A percentile compares a stretch with the other conserved stretches of the same genome.
These are phyloP conservation scores for Scytalopus superciliaris DNA, from an alignment of 2,113 vertebrate genomes.

Conservation along the genomic window DNA sequence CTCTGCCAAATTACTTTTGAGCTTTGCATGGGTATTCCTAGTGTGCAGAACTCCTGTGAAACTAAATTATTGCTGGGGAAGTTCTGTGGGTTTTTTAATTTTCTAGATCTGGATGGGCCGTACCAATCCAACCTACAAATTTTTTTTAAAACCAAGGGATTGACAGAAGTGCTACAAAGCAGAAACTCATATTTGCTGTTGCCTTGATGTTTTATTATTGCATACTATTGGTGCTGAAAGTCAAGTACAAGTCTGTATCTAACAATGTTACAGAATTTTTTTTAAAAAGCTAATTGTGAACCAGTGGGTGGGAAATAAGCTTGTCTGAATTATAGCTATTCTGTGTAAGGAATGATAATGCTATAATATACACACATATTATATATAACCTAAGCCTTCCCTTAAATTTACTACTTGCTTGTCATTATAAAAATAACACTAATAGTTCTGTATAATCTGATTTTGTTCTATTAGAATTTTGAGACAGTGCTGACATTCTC, in stretches of 20 bases:
- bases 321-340: not conserved
- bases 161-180: not conserved
- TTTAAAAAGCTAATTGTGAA: not conserved
- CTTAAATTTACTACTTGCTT: not conserved
- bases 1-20: not conserved
- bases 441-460: not conserved
- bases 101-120: not conserved
- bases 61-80: not conserved
- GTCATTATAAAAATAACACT: not conserved
- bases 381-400: not conserved
- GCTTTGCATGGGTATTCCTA: not conserved
- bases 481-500: not conserved
- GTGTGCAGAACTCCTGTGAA: not conserved
- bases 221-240: not conserved
- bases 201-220: not conserved
- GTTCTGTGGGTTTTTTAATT: not conserved
- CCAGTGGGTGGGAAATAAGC: not conserved
- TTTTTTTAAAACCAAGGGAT: not conserved
- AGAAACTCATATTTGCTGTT: not conserved
- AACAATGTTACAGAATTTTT: not conserved
- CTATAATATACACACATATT: not conserved
- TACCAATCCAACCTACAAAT: not conserved
- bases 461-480: not conserved
- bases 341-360: not conserved
- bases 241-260: not conserved